phyloP scores from a whole-genome alignment of 2,888 invertebrate species.

The Cabera pusaria region DNA sequence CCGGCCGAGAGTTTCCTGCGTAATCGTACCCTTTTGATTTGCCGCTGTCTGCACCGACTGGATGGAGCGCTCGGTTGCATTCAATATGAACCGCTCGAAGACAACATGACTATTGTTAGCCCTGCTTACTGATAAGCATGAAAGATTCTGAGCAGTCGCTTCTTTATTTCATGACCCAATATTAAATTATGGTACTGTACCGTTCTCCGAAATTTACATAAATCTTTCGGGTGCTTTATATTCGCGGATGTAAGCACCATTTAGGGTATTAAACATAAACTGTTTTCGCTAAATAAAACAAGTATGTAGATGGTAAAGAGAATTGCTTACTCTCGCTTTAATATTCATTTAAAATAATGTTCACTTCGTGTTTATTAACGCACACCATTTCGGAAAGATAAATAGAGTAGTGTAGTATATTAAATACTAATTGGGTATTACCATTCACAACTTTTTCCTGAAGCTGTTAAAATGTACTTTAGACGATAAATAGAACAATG shows the following conservation, averaged over 20 bases:
- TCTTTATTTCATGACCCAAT: constrained; percentile 23
- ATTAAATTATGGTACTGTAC: constrained; percentile 18
- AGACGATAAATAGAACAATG: too few species aligned
- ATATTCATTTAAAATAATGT: constrained; percentile 8
- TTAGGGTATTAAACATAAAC: constrained; percentile 25
- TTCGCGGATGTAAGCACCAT: constrained; percentile 20
- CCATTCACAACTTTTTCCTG: too few species aligned
- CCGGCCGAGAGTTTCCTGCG: constrained; percentile 57
- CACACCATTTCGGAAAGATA: constrained; percentile 2
- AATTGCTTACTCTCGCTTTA: constrained; percentile 12
- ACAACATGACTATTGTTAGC: constrained; percentile 57
- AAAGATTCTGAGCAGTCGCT: constrained; percentile 35
- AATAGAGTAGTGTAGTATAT: too few species aligned
- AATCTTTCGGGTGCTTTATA: constrained; percentile 17
- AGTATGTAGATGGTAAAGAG: constrained; percentile 14
- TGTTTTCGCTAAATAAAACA: constrained; percentile 22
- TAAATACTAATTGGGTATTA: too few species aligned
- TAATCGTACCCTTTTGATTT: constrained; percentile 59
- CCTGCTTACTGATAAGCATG: constrained; percentile 49
- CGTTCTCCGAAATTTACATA: constrained; percentile 14
- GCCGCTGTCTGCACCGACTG: constrained; percentile 51
- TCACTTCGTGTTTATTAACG: not conserved
- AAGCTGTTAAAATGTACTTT: too few species aligned
- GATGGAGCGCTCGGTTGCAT: constrained; percentile 61
- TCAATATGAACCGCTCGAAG: constrained; percentile 57